Evolutionary conservation across 2,113 vertebrate genomes (phyloP).

Genomic region (Sinocyclocheilus anophthalmus): DNA sequence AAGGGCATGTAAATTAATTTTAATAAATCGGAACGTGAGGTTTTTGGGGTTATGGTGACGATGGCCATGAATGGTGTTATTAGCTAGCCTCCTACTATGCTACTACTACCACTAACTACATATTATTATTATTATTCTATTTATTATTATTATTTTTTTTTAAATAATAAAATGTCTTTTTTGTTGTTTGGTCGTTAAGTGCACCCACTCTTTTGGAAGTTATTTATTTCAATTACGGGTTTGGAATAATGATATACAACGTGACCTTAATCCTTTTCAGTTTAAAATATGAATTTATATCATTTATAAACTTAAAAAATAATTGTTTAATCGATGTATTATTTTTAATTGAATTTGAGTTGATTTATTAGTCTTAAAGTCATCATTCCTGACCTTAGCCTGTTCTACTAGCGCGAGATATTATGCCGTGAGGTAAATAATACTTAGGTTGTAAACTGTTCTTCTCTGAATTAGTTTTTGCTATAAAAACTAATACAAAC

Average conservation of each 20-base stretch:
- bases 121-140: no score
- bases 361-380: background rate
- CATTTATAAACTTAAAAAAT: background rate
- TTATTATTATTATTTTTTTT: background rate
- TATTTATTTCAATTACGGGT: background rate
- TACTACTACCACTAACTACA: no score
- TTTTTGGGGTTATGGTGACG: background rate
- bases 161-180: background rate
- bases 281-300: background rate
- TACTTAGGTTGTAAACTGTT: background rate
- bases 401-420: background rate
- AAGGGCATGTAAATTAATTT: constrained; percentile 11
- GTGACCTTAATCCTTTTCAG: background rate
- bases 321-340: background rate
- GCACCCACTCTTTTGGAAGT: background rate
- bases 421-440: background rate
- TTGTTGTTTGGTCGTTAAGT: background rate
- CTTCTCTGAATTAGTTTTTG: background rate
- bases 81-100: no score
- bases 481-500: background rate
- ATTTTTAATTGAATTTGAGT: background rate
- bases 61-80: background rate
- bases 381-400: background rate
- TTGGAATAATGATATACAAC: background rate
- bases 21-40: constrained; percentile 7